Base-by-base conservation (phyloP, 2,888 invertebrate species). In the Nomada fucata region DNA sequence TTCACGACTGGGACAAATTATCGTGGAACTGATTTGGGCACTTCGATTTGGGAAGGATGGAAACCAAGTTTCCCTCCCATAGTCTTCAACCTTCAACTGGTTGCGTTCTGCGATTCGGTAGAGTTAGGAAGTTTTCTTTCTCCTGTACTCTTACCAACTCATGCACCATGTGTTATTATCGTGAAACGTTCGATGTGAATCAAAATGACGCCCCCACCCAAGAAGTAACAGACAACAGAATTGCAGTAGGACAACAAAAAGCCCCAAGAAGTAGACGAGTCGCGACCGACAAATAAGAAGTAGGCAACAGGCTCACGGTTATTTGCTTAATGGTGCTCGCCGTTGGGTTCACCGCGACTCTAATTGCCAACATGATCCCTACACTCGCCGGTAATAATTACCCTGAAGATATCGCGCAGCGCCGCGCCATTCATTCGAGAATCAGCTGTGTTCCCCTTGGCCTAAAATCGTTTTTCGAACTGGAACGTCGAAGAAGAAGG, bases 351-450 rank as follows among this genome's bases (percentile, higher is more conserved):
- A 82, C 86, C 88, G 82, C 88, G 82, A 84, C 89, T 91, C 90
- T 92, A 91, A 92, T 92, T 90, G 89, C 90, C 87, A 85, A 85
- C 88, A 86, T 88, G 90, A 90, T 89, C 85, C 86, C 86, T 86
- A 73, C 88, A 85, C 86, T 84, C 87, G 76, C 86, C 84, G 82
- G 86, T 87, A 90, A 90, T 89, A 90, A 91, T 89, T 87, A 88
- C 86, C 89, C 83, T 53, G 65, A 69, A 76, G 82, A 73, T 76
- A 71, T 63, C 79, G 74, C 63, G 47, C 70, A 79, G 68, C 57
- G 44, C 73, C 73, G 79, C 36, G 63, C 53, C 77, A 59, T 68
- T 70, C 73, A 64, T 74, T 60, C 55, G 50, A 29, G 29, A 68
- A 42, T 44, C 52, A 72, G 52, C n/a, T 61, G 63, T 64, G 77